Evolutionary conservation across 2,888 invertebrate species (phyloP), one percentile per base, ranked within the genome.

Genomic region (Temnothorax rugatulus): DNA sequence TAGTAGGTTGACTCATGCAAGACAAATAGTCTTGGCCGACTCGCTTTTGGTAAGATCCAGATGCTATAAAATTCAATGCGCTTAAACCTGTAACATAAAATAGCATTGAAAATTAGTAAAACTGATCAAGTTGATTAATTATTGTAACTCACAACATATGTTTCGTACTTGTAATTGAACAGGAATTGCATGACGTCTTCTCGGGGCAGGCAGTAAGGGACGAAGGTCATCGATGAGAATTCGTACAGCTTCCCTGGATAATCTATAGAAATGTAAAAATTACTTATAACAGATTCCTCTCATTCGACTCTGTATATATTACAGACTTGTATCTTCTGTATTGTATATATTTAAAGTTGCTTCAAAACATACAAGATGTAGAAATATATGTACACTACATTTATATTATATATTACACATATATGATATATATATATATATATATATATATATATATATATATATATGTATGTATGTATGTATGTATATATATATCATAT

Each of bases 11-110:
- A 61, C 61, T 61, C 1, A 61, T 34, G 8, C 38, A 61, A 34
- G 61, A 18, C 18, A 64, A 41, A 64, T 64, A 21, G 15, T 64
- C 38, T 64, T 64, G 64, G 9, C 64, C 64, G 2, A 64, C 41
- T 64, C 64, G n/a, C n/a, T 38, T 41, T 41, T 64, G 41, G 13
- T 64, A 64, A 5, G 64, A 64, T 0, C 41, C 64, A 41, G 64
- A n/a, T 0, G 41, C 64, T 41, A 64, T 21, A 64, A 64, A 64
- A 41, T 29, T 61, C 18, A 34, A 61, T 41, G 8, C 52, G 5
- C 52, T 18, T 52, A 52, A 0, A 52, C 52, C 52, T 52, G 15
- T 18, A n/a, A 52, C 52, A 52, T 52, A n/a, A 52, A 52, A 52
- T n/a, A n/a, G n/a, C n/a, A 52, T 52, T 18, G n/a, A 52, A 52